Conservation (phyloP, 1,140 invertebrate species). For the Heliconius congener region DNA sequence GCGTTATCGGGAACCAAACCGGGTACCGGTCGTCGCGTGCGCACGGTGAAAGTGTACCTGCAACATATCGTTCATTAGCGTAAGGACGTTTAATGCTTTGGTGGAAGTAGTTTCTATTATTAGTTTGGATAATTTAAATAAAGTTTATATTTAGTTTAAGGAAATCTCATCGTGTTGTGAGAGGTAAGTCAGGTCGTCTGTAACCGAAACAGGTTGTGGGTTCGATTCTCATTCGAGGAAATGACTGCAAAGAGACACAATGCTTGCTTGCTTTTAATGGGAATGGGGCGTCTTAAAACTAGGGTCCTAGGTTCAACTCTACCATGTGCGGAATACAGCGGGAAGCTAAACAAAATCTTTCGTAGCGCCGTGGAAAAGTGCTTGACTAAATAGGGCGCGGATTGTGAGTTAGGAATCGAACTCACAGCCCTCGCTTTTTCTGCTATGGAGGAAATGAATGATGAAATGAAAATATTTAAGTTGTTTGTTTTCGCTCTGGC, state of each 20-base stretch:
- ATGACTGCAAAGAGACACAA: not conserved
- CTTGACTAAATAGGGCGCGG: too few species aligned
- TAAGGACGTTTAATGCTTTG: constrained; percentile 32
- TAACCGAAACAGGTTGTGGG: not conserved
- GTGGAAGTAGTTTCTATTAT: constrained; percentile 33
- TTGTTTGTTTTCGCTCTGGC: too few species aligned
- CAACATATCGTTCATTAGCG: constrained; percentile 40
- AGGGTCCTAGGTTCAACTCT: not conserved
- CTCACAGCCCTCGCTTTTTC: too few species aligned
- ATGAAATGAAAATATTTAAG: too few species aligned
- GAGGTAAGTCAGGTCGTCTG: not conserved
- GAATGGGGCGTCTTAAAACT: not conserved
- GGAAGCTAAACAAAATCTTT: not conserved
- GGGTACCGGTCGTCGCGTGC: constrained; percentile 56
- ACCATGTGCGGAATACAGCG: not conserved
- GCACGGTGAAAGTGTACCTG: constrained; percentile 62
- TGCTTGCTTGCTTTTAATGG: not conserved
- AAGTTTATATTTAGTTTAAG: not conserved
- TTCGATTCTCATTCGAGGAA: not conserved
- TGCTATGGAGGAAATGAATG: too few species aligned
- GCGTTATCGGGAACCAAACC: constrained; percentile 71
- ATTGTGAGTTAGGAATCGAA: too few species aligned
- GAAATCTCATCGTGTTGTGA: too few species aligned
- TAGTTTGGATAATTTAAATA: not conserved
- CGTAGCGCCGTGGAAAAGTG: too few species aligned